Base-by-base conservation (phyloP, 2,888 invertebrate genomes). In the Cataglyphis albicans region DNA sequence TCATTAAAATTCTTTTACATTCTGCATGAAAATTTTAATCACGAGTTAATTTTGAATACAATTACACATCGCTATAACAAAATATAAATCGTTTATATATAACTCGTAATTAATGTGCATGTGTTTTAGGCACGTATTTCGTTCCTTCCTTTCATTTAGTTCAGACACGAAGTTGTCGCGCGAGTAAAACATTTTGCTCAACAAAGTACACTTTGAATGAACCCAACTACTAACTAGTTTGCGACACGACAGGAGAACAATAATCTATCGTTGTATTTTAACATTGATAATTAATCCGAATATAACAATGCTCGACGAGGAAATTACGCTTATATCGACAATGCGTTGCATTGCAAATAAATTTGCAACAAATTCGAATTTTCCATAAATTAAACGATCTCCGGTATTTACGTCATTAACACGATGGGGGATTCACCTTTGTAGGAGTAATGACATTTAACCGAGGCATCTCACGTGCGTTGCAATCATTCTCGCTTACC, bases 21-120 rank as follows among this genome's bases (percentile, higher is more conserved):
- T 3, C 44, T 21, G n/a, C 9, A 9, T 32, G 67, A 3, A 48
- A 70, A 70, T 48, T 44, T 70, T 10, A 4, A 29, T 80, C 57
- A 52, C 7, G 35, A 44, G 12, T 32, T 10, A 68, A 68, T 32
- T 68, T 59, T 12, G 44, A 78, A 59, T 44, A 44, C 59, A 48
- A 68, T 70, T 59, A 78, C 25, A 18, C 32, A 44, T 59, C 57
- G 44, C 57, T 78, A 57, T 78, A n/a, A 21, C 44, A 32, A 41
- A 68, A 57, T 41, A 68, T 10, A 18, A 6, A 12, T 38, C 32
- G 12, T 44, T 10, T 41, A 32, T 32, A 32, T 32, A 32, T 32
- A 68, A 68, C 41, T 57, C 41, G 38, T 59, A 78, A 78, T 78
- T 78, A 78, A 68, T 41, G 59, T 52, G 65, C 76, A 41, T 32